Base-by-base conservation (phyloP, 2,797 vertebrate species). In the Schizopygopsis pylzovi region DNA sequence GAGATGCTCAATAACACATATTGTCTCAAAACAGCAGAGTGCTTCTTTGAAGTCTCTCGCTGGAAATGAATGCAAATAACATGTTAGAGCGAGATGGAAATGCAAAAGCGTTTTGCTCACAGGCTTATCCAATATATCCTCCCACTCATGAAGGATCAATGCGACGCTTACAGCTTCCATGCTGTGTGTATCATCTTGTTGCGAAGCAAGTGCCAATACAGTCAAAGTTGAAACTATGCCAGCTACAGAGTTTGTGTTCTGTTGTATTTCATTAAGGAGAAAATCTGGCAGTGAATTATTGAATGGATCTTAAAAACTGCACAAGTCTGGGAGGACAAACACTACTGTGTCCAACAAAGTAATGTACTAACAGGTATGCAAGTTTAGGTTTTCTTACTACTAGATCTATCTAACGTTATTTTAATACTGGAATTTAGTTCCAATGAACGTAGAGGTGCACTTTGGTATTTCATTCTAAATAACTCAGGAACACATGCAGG, bases 71-170 rank as follows among this genome's bases (percentile, higher is more conserved):
- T 84, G 61, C 72, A 83, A 82, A 87, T 87, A 81, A 78, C 47
- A 85, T 79, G 61, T 85, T 73, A 82, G 67, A 82, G 70, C 37
- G 43, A 70, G 75, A 82, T 82, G 65, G 39, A 73, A 88, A 83
- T 18, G 75, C 39, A 45, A 82, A 68, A 87, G 63, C 16, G 15
- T 65, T 79, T 82, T 82, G 87, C 79, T 54, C 68, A 45, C 33
- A 63, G 67, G 41, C 75, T 79, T 85, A 81, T 84, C 71, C 83
- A 82, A 76, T 82, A 85, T n/a, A 79, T 73, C 80, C 70, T 77
- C 82, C 82, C 82, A 87, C 86, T 87, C 86, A 56, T 84, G 71
- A 72, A 75, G 65, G 43, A 70, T 61, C 79, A 82, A 81, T 39
- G 72, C 75, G 43, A n/a, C 39, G 33, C 37, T 85, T 83, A 73